These are phyloP conservation scores for Stenopsyche tienmushanensis DNA, from an alignment of 1,140 invertebrate species.

Conservation along the genomic window DNA sequence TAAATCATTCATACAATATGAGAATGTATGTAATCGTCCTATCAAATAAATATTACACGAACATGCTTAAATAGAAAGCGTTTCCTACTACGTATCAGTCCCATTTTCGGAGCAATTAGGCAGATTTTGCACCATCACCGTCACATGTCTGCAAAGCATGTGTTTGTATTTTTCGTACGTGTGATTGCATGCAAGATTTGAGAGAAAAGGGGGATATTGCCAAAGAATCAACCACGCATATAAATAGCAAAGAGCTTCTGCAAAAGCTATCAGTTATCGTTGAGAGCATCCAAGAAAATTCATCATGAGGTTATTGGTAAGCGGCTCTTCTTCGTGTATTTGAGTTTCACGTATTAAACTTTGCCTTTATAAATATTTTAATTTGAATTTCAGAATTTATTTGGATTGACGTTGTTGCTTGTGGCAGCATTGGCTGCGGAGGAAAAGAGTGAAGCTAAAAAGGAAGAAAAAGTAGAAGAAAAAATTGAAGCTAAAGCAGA, in stretches of 20 bases:
- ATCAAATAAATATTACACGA: too few relatives aligned
- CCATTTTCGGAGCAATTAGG: slow-evolving; percentile 24
- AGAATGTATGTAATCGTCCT: too few relatives aligned
- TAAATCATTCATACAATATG: too few relatives aligned
- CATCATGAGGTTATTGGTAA: slow-evolving; percentile 20
- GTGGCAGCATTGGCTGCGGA: slow-evolving; percentile 1
- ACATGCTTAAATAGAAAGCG: slow-evolving; percentile 27
- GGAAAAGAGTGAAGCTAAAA: slow-evolving; percentile 14
- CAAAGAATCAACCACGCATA: slow-evolving; percentile 18
- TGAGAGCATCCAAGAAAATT: background rate
- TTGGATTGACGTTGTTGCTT: background rate
- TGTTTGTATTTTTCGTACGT: background rate
- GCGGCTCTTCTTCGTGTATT: slow-evolving; percentile 1
- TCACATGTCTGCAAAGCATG: background rate
- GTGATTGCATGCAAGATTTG: background rate
- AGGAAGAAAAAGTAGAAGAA: slow-evolving; percentile 2
- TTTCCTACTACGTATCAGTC: slow-evolving; percentile 10
- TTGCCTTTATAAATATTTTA: too few relatives aligned
- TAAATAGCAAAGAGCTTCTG: slow-evolving; percentile 18
- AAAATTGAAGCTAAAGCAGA: slow-evolving; percentile 5
- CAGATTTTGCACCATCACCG: slow-evolving; percentile 22
- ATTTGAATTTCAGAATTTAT: slow-evolving; percentile 13
- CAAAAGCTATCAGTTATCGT: background rate
- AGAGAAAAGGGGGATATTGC: slow-evolving; percentile 24
- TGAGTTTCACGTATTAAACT: background rate